A percentile compares a stretch with the other conserved stretches of the same genome.
Evolutionary conservation across 2,888 invertebrate genomes (phyloP).

Genomic region (Hydrotaea cyrtoneurina): DNA sequence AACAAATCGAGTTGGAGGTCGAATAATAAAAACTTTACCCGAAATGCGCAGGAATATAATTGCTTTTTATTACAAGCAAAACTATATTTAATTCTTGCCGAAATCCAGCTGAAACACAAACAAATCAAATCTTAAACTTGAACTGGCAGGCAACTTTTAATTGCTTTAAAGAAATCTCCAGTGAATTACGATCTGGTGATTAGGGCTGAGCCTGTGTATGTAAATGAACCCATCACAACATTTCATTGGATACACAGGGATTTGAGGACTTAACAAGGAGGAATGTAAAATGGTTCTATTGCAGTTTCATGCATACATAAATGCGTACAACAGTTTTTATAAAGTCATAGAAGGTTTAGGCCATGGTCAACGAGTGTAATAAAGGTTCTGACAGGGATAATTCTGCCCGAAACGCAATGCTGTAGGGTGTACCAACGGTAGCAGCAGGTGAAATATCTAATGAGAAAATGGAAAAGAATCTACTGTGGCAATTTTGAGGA

Average conservation of each 20-base stretch:
- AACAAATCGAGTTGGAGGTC: conserved; percentile 21
- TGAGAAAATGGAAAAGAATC: too few species aligned
- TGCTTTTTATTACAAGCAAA: background rate
- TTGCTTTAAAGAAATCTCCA: conserved; percentile 61
- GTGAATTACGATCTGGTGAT: background rate
- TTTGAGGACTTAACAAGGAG: too few species aligned
- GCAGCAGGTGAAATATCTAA: too few species aligned
- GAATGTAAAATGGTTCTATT: too few species aligned
- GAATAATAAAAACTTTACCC: background rate
- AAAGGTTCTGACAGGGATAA: too few species aligned
- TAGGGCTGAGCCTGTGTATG: background rate
- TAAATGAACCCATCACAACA: background rate
- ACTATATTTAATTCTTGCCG: background rate
- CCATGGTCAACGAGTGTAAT: too few species aligned
- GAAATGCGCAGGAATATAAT: conserved; percentile 1
- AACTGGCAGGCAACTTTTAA: conserved; percentile 59
- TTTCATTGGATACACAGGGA: background rate
- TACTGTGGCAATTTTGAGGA: too few species aligned
- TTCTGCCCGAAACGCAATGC: too few species aligned
- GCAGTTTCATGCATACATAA: too few species aligned
- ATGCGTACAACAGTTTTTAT: too few species aligned
- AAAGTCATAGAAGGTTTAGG: too few species aligned
- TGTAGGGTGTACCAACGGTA: too few species aligned
- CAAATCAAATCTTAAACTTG: conserved; percentile 36
- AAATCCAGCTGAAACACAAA: background rate